Evolutionary conservation across 2,113 vertebrate species (phyloP).

Genomic region (Acrocephalus kingi): DNA sequence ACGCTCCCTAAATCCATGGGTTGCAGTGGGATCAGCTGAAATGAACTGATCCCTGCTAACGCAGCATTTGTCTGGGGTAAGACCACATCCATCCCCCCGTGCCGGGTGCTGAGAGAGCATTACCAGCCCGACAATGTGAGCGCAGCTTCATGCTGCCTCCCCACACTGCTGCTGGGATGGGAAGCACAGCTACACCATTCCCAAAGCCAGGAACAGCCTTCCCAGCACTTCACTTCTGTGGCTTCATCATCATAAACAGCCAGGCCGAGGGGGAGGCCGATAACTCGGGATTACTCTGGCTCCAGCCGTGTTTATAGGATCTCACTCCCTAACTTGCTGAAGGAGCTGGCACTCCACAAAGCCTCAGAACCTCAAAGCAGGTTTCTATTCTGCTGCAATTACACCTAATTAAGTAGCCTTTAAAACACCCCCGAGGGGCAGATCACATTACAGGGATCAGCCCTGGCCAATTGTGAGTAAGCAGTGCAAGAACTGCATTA

Average conservation of each 20-base stretch:
- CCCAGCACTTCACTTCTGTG: neutral
- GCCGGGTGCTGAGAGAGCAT: neutral
- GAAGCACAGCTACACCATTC: neutral
- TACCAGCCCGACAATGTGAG: accelerated
- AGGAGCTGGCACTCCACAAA: neutral
- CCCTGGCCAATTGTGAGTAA: neutral
- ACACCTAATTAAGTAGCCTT: conserved; percentile 52
- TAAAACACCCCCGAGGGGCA: conserved; percentile 15
- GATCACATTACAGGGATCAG: conserved; percentile 26
- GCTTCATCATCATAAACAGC: accelerated
- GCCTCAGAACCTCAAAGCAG: neutral
- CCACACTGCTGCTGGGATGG: accelerated
- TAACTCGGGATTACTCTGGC: neutral
- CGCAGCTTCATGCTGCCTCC: accelerated
- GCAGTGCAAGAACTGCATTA: neutral
- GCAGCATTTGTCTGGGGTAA: neutral
- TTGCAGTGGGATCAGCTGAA: neutral
- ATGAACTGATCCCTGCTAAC: neutral
- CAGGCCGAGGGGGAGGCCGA: neutral
- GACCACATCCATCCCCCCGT: neutral
- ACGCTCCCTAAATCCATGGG: neutral
- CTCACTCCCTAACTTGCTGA: accelerated
- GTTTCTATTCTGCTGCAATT: conserved; percentile 14
- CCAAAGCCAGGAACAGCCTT: neutral
- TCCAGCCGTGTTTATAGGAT: neutral